These are phyloP conservation scores for Xenops minutus DNA, from an alignment of 2,797 vertebrate species.

Conservation along the genomic window DNA sequence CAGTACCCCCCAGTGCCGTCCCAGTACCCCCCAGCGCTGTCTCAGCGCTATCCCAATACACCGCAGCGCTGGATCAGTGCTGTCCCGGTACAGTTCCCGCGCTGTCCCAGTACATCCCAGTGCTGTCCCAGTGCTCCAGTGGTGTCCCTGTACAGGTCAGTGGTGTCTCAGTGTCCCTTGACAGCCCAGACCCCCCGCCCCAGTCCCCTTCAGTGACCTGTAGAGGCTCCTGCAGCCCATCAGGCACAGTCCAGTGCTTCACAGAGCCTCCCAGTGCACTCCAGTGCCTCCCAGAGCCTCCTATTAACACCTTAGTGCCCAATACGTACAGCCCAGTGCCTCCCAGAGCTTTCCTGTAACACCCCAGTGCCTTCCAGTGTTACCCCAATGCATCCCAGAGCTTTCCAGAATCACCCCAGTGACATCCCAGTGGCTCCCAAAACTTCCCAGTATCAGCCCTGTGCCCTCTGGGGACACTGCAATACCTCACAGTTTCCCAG, in stretches of 20 bases:
- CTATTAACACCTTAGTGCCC: neutral
- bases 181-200: neutral
- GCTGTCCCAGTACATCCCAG: neutral
- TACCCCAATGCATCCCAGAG: neutral
- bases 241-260: too few relatives aligned
- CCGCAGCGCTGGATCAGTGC: neutral
- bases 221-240: neutral
- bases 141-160: too few relatives aligned
- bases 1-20: neutral
- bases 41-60: neutral
- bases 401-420: neutral
- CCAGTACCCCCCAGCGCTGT: neutral
- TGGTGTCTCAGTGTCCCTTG: neutral
- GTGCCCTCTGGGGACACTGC: neutral
- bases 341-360: neutral
- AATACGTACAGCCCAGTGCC: fast-evolving
- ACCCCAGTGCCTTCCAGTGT: too few relatives aligned
- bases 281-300: neutral
- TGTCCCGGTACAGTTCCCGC: too few relatives aligned
- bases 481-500: neutral
- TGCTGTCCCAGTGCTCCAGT: too few relatives aligned
- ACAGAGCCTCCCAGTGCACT: too few relatives aligned
- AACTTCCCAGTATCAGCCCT: neutral
- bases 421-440: neutral
- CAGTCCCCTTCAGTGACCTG: neutral